Evolutionary conservation across 2,797 vertebrate genomes (phyloP).

Genomic region (Otus scops): DNA sequence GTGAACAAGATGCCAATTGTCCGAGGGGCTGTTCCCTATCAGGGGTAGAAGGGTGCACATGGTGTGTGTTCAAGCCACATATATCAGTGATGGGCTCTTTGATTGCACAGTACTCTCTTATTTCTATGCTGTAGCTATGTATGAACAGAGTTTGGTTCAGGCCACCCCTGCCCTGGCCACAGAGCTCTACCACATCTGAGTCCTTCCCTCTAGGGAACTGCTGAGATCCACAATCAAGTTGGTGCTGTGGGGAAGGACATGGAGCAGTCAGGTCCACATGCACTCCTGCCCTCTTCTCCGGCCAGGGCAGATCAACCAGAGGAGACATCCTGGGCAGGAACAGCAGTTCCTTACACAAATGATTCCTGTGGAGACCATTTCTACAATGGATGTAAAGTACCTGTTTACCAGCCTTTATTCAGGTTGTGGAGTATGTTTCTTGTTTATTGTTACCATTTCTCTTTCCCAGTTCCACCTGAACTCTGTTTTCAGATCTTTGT

Average conservation of each 20-base stretch:
- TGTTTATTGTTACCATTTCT: neutral
- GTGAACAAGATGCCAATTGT: neutral
- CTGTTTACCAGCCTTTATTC: neutral
- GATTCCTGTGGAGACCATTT: neutral
- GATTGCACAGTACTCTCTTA: neutral
- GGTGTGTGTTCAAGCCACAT: neutral
- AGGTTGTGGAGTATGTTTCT: neutral
- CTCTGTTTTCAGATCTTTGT: neutral
- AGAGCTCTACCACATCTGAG: neutral
- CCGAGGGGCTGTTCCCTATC: fast-evolving
- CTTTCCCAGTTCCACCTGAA: neutral
- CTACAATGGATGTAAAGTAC: neutral
- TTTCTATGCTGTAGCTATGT: neutral
- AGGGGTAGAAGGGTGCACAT: neutral
- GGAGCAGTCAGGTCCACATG: neutral
- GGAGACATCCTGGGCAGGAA: neutral
- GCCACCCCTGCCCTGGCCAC: neutral
- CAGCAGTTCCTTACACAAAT: neutral
- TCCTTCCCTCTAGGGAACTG: neutral
- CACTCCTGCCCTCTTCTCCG: neutral
- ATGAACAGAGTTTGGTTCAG: neutral
- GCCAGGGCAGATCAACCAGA: neutral
- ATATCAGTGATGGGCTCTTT: neutral
- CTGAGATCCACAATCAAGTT: neutral
- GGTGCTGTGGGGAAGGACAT: neutral